phyloP scores from a whole-genome alignment of 2,888 invertebrate genomes.

The Trissonchulus latispiculum region DNA sequence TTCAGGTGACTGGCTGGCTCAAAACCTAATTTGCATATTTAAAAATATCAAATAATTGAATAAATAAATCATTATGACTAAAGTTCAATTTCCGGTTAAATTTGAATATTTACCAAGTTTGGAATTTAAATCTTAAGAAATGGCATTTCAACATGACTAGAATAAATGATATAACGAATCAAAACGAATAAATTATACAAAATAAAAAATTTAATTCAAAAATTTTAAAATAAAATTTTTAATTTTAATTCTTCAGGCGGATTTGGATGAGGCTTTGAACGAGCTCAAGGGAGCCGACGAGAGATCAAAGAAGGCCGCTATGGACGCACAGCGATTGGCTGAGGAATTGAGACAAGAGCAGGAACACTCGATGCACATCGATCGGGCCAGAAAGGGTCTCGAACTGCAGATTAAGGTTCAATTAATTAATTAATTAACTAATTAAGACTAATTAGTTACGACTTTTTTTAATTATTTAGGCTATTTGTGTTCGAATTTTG shows the following conservation, averaged over 20 bases:
- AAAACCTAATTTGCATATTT: too few species aligned
- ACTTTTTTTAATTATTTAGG: too few species aligned
- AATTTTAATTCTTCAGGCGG: slow-evolving; percentile 65
- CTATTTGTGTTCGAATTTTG: too few species aligned
- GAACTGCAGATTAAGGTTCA: slow-evolving; percentile 99
- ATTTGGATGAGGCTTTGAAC: slow-evolving; percentile 93
- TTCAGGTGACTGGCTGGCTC: slow-evolving; percentile 45
- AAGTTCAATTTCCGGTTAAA: too few species aligned
- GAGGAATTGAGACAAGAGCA: slow-evolving; percentile 97
- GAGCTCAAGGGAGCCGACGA: slow-evolving; percentile 98
- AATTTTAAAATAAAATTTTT: slow-evolving; percentile 54
- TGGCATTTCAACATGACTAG: too few species aligned
- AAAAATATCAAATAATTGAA: too few species aligned
- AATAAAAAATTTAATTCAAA: slow-evolving; percentile 1
- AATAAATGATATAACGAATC: background rate
- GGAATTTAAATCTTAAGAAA: too few species aligned
- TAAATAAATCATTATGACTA: too few species aligned
- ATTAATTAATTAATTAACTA: too few species aligned
- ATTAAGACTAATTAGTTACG: too few species aligned
- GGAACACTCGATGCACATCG: slow-evolving; percentile 93
- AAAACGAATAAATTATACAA: background rate
- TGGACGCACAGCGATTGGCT: slow-evolving; percentile 92
- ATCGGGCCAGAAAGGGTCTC: slow-evolving; percentile 93
- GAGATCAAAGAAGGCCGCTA: slow-evolving; percentile 97
- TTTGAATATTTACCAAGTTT: too few species aligned